A percentile compares a stretch with the other conserved stretches of the same genome.
Conservation (phyloP, 2,113 vertebrate species). For the Galeopterus variegatus region DNA sequence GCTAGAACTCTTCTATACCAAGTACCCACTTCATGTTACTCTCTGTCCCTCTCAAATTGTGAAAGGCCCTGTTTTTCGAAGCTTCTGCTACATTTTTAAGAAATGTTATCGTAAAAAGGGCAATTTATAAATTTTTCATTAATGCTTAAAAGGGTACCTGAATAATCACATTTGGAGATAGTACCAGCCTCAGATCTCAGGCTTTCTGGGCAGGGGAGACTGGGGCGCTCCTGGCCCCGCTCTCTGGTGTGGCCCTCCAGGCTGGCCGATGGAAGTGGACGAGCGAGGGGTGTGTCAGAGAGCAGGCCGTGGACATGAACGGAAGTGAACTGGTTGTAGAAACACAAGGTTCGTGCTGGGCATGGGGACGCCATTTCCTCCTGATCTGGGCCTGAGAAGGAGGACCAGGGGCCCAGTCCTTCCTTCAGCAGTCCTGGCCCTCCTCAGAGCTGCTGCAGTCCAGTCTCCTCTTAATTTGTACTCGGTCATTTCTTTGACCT, state of each 20-base stretch:
- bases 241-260: not conserved
- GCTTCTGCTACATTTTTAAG: not conserved
- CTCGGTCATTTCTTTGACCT: not conserved
- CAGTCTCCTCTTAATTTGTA: not conserved
- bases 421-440: not conserved
- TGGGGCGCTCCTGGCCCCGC: no score
- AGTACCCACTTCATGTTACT: not conserved
- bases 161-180: not conserved
- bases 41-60: not conserved
- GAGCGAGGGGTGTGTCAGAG: accelerated
- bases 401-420: not conserved
- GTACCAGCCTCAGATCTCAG: not conserved
- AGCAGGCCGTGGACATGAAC: not conserved
- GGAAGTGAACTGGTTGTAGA: no score
- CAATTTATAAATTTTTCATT: not conserved
- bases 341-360: not conserved
- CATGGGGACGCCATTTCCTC: not conserved
- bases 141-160: not conserved
- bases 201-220: not conserved
- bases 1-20: not conserved
- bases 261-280: accelerated
- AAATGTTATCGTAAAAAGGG: not conserved
- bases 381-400: no score
- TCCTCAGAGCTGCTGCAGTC: not conserved
- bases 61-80: not conserved